Percentiles rank a stretch among this genome's conserved stretches.
Evolutionary conservation across 2,888 invertebrate species (phyloP).

Genomic region (Campoletis raptor): DNA sequence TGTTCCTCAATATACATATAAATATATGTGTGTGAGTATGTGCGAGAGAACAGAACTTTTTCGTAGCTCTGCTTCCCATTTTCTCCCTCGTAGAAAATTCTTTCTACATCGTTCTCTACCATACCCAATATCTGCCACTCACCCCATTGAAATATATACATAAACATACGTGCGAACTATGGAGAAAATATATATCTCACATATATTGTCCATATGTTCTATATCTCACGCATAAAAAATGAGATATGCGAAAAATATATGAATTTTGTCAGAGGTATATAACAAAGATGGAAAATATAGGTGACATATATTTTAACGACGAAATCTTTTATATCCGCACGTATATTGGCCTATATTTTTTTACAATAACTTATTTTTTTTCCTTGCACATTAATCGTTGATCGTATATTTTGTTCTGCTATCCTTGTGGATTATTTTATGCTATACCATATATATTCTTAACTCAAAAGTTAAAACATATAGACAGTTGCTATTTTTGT

Average conservation of each 20-base stretch:
- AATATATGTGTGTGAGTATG: background rate
- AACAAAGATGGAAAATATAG: constrained; percentile 16
- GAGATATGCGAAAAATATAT: constrained; percentile 1
- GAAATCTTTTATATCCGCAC: background rate
- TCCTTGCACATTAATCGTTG: background rate
- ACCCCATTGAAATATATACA: constrained; percentile 1
- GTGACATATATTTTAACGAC: background rate
- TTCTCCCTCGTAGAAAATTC: constrained; percentile 27
- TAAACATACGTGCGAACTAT: background rate
- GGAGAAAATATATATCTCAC: background rate
- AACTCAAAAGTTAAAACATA: background rate
- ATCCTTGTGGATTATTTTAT: background rate
- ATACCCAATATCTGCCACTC: background rate
- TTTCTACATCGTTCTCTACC: background rate
- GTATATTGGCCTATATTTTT: background rate
- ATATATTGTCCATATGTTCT: background rate
- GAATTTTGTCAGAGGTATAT: constrained; percentile 8
- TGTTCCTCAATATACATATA: constrained; percentile 4
- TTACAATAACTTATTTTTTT: background rate
- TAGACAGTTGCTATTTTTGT: background rate
- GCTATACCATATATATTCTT: background rate
- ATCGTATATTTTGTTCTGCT: background rate
- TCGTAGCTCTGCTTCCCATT: constrained; percentile 14
- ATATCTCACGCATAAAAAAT: constrained; percentile 10
- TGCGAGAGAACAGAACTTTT: constrained; percentile 26